Evolutionary conservation across 2,888 invertebrate species (phyloP).

Genomic region (Epinotia bilunana): DNA sequence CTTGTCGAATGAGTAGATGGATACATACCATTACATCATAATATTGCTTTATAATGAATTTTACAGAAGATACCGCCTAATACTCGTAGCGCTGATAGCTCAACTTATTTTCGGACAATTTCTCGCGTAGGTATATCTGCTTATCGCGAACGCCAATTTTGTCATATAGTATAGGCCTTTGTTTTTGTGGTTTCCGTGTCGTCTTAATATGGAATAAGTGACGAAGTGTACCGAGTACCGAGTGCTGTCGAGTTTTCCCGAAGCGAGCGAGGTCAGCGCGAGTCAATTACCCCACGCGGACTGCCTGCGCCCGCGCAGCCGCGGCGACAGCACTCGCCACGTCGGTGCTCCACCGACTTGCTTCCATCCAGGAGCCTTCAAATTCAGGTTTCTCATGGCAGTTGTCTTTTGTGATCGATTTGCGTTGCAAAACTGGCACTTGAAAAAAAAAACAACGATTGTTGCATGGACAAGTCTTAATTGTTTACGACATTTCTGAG

Average conservation of each 20-base stretch:
- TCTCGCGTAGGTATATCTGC: neutral
- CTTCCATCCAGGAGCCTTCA: conserved; percentile 16
- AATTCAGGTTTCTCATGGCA: conserved; percentile 14
- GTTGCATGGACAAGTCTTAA: neutral
- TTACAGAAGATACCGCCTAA: neutral
- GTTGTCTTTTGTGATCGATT: conserved; percentile 1
- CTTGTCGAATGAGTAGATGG: conserved; percentile 18
- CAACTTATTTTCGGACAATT: neutral
- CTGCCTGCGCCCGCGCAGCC: conserved; percentile 57
- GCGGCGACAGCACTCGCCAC: conserved; percentile 49
- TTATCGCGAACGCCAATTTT: neutral
- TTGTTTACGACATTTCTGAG: too few relatives aligned
- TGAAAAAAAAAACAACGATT: neutral
- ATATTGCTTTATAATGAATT: conserved; percentile 29
- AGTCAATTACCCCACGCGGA: conserved; percentile 87
- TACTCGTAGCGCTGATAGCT: neutral
- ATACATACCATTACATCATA: conserved; percentile 23
- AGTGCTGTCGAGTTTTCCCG: conserved; percentile 73
- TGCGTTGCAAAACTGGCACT: conserved; percentile 10
- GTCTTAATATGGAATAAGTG: conserved; percentile 46
- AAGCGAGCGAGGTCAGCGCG: conserved; percentile 83
- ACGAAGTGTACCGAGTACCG: conserved; percentile 68
- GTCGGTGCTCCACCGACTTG: conserved; percentile 35
- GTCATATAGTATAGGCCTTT: conserved; percentile 12
- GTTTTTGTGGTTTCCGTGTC: conserved; percentile 31